Evolutionary conservation across 2,888 invertebrate species (phyloP).

Genomic region (Agrochola circellaris): DNA sequence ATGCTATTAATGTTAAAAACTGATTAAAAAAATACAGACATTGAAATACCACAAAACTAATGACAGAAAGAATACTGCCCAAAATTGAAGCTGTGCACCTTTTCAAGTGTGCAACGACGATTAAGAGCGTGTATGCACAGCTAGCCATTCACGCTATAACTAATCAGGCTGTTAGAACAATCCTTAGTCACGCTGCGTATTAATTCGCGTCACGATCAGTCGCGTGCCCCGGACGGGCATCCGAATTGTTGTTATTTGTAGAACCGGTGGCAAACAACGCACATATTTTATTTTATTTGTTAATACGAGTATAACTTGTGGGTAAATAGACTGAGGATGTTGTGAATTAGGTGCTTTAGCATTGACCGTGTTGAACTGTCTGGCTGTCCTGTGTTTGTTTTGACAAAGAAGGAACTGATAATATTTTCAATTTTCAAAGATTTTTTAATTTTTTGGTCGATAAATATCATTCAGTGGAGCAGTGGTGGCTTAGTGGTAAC

Average conservation of each 20-base stretch:
- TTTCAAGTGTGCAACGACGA: slow-evolving; percentile 1
- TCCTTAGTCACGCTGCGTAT: slow-evolving; percentile 49
- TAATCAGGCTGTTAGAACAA: slow-evolving; percentile 52
- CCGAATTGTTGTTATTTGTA: slow-evolving; percentile 33
- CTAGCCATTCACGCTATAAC: slow-evolving; percentile 27
- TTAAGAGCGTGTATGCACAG: slow-evolving; percentile 9
- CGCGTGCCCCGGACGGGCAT: slow-evolving; percentile 45
- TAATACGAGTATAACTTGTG: slow-evolving; percentile 5
- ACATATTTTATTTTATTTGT: slow-evolving; percentile 6
- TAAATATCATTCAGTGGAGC: background rate
- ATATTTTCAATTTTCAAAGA: background rate
- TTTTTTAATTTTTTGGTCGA: background rate
- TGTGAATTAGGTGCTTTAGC: slow-evolving; percentile 6
- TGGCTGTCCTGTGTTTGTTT: background rate
- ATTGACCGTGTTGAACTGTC: background rate
- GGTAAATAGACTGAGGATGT: background rate
- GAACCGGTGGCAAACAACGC: slow-evolving; percentile 7
- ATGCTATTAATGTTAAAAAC: background rate
- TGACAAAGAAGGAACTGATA: background rate
- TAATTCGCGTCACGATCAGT: slow-evolving; percentile 65
- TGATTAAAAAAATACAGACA: background rate
- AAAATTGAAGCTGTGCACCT: background rate
- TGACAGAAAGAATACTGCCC: background rate
- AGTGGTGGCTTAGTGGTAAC: no score
- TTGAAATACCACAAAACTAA: background rate